Evolutionary conservation across 2,797 vertebrate genomes (phyloP), one percentile per base, ranked within the genome.

Genomic region (Cercopithecus neglectus): DNA sequence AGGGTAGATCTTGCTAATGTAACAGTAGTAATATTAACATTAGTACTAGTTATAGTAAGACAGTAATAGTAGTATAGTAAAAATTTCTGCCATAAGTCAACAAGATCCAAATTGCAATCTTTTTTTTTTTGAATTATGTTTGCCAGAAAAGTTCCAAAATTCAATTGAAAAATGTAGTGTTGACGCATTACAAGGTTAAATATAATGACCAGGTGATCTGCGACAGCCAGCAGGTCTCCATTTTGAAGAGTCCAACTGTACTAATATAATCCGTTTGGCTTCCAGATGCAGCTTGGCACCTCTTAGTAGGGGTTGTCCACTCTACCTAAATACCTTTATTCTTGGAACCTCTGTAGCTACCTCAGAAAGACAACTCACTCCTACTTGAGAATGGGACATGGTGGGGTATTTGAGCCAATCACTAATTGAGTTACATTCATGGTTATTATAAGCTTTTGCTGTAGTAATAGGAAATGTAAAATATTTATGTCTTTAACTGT

Each of bases 81-180:
- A 97, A 95, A 70, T 78, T 3, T 87, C 80, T 84, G 33, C 39
- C n/a, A 67, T 96, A 85, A 90, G 46, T 28, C 61, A 81, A 36
- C 16, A 92, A 22, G 14, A 9, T 80, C 53, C 24, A 92, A 95
- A 96, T 80, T 53, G 91, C n/a, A 90, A 30, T 57, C 33, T 84
- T 81, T 8, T 21, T 55, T 17, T 67, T n/a, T n/a, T 67, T 64
- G 30, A 67, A n/a, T 67, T 17, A 67, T 67, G 64, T n/a, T 64
- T 67, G 64, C 33, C 33, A 67, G 33, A n/a, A 67, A 67, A 67
- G 64, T n/a, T 67, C 64, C 64, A 67, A 67, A 67, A n/a, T 67
- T 67, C 33, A n/a, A 5, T 67, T 72, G 8, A 67, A 88, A 94
- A 93, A 74, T 79, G 16, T 33, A 95, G 16, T 1, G 14, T 48